Evolutionary conservation across 2,797 vertebrate genomes (phyloP).

Genomic region (Chelidonichthys spinosus): DNA sequence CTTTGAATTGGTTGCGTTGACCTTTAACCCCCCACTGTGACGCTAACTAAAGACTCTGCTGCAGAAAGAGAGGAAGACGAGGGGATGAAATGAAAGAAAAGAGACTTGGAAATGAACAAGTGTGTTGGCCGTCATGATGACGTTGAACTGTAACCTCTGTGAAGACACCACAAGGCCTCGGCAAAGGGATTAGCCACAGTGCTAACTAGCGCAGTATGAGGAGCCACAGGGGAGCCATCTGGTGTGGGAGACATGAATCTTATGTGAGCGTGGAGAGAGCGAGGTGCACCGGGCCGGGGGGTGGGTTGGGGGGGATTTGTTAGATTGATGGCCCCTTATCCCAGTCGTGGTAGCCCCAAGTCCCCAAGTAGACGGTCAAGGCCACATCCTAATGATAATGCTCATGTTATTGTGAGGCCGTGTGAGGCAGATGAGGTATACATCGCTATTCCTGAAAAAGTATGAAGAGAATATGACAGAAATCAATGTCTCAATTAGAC

Average conservation of each 20-base stretch:
- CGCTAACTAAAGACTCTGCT: constrained; percentile 8
- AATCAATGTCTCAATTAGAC: constrained; percentile 35
- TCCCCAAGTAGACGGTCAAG: constrained; percentile 22
- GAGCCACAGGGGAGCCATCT: constrained; percentile 49
- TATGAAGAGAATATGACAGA: constrained; percentile 6
- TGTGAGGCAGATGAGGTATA: not conserved
- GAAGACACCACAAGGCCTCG: not conserved
- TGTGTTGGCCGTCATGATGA: constrained; percentile 12
- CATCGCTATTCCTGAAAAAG: constrained; percentile 15
- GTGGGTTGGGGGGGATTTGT: not conserved
- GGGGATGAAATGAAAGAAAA: not conserved
- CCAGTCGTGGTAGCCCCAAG: not conserved
- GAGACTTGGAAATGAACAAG: constrained; percentile 16
- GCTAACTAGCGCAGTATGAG: constrained; percentile 43
- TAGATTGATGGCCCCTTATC: constrained; percentile 39
- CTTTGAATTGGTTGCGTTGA: not conserved
- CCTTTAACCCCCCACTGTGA: constrained; percentile 9
- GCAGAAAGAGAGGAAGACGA: not conserved
- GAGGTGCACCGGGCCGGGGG: not conserved
- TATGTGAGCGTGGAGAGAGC: not conserved
- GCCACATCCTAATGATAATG: constrained; percentile 38
- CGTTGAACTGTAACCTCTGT: constrained; percentile 40
- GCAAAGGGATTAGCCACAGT: constrained; percentile 51
- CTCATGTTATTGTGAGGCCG: not conserved
- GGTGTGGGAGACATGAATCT: constrained; percentile 35